Conservation (phyloP, 2,797 vertebrate species). For the Acanthurus leucopareius region DNA sequence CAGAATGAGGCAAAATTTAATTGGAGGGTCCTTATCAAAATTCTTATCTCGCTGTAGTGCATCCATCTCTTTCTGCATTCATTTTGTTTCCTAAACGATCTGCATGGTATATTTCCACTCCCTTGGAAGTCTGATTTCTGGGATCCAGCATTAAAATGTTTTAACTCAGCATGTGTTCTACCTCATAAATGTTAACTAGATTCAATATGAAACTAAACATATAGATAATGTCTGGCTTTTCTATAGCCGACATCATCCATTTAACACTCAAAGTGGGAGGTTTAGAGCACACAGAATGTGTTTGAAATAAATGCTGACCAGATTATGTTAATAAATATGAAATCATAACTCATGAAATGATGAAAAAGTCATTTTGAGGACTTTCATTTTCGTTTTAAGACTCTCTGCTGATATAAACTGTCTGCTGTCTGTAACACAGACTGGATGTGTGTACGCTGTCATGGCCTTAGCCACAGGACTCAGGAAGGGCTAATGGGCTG, state of each 20-base stretch:
- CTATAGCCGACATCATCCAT: background rate
- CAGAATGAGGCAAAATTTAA: constrained; percentile 39
- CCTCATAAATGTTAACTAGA: constrained; percentile 42
- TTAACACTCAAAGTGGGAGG: background rate
- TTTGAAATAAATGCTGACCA: constrained; percentile 1
- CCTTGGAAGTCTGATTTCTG: constrained; percentile 23
- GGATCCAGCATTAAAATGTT: constrained; percentile 3
- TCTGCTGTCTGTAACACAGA: constrained; percentile 22
- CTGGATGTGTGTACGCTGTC: constrained; percentile 31
- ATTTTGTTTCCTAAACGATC: constrained; percentile 28
- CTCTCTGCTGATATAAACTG: background rate
- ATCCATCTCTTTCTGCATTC: constrained; percentile 25
- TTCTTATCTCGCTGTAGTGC: constrained; percentile 4
- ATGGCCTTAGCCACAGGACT: constrained; percentile 45
- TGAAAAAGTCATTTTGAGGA: background rate
- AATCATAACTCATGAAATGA: background rate
- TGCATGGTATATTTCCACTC: constrained; percentile 4
- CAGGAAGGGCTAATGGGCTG: constrained; percentile 68
- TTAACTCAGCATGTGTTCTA: background rate
- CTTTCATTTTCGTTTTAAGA: constrained; percentile 7
- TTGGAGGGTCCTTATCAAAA: constrained; percentile 41
- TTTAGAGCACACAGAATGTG: background rate
- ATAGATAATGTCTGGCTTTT: constrained; percentile 1
- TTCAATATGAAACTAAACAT: background rate
- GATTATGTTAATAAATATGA: background rate